A percentile compares a stretch with the other conserved stretches of the same genome.
phyloP scores from a whole-genome alignment of 2,797 vertebrate species.

The Poecilia picta region DNA sequence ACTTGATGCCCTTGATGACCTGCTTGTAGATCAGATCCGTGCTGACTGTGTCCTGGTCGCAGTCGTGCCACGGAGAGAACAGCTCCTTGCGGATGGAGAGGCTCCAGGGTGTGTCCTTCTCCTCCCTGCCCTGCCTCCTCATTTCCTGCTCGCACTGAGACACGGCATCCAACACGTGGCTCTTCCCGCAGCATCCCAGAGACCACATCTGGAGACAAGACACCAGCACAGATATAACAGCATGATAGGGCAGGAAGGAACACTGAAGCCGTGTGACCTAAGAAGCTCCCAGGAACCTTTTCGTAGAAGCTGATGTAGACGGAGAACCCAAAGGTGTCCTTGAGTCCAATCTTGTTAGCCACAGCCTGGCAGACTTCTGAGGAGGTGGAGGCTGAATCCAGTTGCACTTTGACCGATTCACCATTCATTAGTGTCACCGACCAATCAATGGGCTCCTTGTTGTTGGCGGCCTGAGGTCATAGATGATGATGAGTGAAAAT shows the following conservation, averaged over 20 bases:
- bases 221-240: background rate
- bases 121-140: constrained; percentile 81
- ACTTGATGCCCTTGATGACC: constrained; percentile 85
- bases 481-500: background rate
- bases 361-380: constrained; percentile 86
- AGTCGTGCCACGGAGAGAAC: constrained; percentile 93
- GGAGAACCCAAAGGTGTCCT: constrained; percentile 90
- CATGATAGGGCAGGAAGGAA: background rate
- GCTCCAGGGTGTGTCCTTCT: constrained; percentile 85
- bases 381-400: constrained; percentile 90
- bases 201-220: constrained; percentile 86
- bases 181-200: constrained; percentile 83
- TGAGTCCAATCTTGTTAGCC: constrained; percentile 80
- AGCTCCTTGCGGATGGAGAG: constrained; percentile 91
- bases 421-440: constrained; percentile 83
- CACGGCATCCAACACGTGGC: constrained; percentile 90
- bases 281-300: constrained; percentile 74
- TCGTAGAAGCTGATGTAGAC: constrained; percentile 89
- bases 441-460: constrained; percentile 81
- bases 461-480: constrained; percentile 84
- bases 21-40: constrained; percentile 93
- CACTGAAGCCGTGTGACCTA: background rate
- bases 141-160: constrained; percentile 94
- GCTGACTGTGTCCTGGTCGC: constrained; percentile 82
- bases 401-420: constrained; percentile 74